Evolutionary conservation across 2,797 vertebrate species (phyloP), one percentile per base, ranked within the genome.

Genomic region (Hirundo rustica): DNA sequence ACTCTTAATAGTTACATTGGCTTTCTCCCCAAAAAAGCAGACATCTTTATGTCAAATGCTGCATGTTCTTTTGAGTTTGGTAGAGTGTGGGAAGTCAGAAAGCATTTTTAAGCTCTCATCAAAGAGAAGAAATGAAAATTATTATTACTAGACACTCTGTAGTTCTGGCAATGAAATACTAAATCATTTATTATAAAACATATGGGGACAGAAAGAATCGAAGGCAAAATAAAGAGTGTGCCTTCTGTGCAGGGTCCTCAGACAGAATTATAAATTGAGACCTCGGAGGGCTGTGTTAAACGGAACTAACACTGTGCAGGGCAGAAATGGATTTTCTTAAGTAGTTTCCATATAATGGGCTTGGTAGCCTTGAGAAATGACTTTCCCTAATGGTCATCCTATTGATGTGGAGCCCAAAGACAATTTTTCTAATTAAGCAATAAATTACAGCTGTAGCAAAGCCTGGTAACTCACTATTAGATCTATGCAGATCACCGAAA

Each of bases 391-490:
- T 70, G 86, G 71, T 91, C 80, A 85, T 79, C 95, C 57, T 95
- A 92, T 70, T 96, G 90, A 96, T 85, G 40, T 54, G 92, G 32
- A 84, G 68, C 77, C 83, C 85, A 92, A 85, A 73, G 91, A 96
- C 80, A 88, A 74, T 92, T 95, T 94, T 96, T 89, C 88, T 95
- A 96, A 96, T 96, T 95, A 96, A 94, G 93, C 73, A 92, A 94
- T 96, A 96, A 94, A 90, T 97, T 94, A 96, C 34, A 94, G 57
- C 73, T 87, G 67, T 55, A 95, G 88, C 70, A 65, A 93, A 75
- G 70, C 81, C 83, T 91, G 45, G 53, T 89, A 96, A 92, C n/a
- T 95, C 65, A 94, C 77, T 92, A 60, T 45, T 62, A 93, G 62
- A 70, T 67, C 74, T 57, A 27, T 65, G 57, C 38, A 86, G 70